Base-by-base conservation (phyloP, 2,888 invertebrate species). In the Calliopum simillimum region DNA sequence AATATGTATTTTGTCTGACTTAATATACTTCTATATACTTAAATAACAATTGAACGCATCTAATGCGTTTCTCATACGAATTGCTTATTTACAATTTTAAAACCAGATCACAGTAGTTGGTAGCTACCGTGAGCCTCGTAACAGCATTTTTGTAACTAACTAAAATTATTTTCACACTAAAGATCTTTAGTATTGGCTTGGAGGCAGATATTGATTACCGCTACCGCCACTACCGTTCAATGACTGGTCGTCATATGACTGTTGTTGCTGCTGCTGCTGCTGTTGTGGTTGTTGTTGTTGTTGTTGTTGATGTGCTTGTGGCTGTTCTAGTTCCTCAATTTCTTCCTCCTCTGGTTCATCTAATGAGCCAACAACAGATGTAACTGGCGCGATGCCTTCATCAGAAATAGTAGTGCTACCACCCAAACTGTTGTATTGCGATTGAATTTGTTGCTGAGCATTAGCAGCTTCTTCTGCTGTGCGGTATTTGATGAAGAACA, bases 401-500 rank as follows among this genome's bases (percentile, higher is more conserved):
- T 85, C 85, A 55, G 82, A 81, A 63, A 85, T 82, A 70, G 80
- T 81, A 43, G 85, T 83, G 41, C 77, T 80, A 51, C 85, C 85
- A 25, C 84, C 85, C 75, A 85, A 74, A 47, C 79, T 79, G 62
- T 85, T 85, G 76, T 85, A 85, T 71, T 85, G 85, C 4, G 84
- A 76, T 77, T 86, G 86, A 71, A 86, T 86, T 78, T 85, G 82
- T 13, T 79, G 81, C 74, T 86, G 85, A 3, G 86, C 86, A 74
- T 84, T 81, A 69, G 77, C 74, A 2, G 86, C 86, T 74, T 86
- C 86, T 76, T 85, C 85, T 21, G 84, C 81, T 1, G 85, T 86
- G 68, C 84, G 85, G 64, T 86, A 86, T 72, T 86, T 86, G 71
- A 86, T 85, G 76, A 86, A 86, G 82, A 84, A 86, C 66, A 86